These are phyloP conservation scores for Origma solitaria DNA, from an alignment of 2,113 vertebrate species.

Conservation along the genomic window DNA sequence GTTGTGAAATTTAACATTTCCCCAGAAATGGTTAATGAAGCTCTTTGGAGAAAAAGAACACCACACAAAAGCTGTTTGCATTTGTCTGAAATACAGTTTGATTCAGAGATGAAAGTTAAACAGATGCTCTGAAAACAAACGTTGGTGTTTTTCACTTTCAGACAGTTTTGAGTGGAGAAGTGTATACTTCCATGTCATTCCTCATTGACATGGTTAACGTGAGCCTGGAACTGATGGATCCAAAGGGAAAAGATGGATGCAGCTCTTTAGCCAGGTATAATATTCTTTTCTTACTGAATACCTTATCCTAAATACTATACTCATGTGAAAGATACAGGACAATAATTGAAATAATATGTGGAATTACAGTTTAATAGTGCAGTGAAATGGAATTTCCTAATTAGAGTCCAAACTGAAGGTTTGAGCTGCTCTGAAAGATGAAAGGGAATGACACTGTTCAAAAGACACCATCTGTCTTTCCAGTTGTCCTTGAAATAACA, in stretches of 20 bases:
- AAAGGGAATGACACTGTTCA: neutral
- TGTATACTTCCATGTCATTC: conserved; percentile 87
- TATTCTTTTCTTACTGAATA: neutral
- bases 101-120: neutral
- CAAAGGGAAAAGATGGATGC: conserved; percentile 65
- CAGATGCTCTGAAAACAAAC: neutral
- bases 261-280: conserved; percentile 80
- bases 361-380: neutral
- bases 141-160: conserved; percentile 51
- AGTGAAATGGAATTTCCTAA: neutral
- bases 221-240: conserved; percentile 88
- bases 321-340: neutral
- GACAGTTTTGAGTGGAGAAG: conserved; percentile 95
- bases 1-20: neutral
- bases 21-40: neutral
- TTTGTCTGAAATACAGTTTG: neutral
- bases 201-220: conserved; percentile 96
- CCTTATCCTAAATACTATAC: neutral
- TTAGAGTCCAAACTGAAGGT: neutral
- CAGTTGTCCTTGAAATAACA: neutral
- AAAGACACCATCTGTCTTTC: neutral
- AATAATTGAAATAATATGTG: neutral
- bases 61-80: neutral
- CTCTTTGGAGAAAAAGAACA: neutral
- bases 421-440: neutral